Conservation (phyloP, 2,888 invertebrate species). For the Eristalinus sepulchralis region DNA sequence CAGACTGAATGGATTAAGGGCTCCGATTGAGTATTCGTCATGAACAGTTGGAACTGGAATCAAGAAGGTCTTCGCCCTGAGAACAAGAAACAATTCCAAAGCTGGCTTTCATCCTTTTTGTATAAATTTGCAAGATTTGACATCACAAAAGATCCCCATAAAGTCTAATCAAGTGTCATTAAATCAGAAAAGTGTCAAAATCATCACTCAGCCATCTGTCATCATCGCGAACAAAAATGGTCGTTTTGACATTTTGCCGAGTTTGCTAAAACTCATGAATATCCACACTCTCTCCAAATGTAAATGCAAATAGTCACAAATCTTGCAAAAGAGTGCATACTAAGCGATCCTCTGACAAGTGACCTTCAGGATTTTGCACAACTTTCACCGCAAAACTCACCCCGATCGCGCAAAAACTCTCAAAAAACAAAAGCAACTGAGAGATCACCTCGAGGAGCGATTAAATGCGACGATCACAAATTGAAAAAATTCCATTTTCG, state of each 20-base stretch:
- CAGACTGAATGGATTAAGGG: background rate
- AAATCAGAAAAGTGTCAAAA: background rate
- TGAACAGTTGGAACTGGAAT: too few relatives aligned
- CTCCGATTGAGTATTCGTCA: too few relatives aligned
- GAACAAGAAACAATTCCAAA: too few relatives aligned
- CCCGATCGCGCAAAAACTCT: conserved; percentile 2
- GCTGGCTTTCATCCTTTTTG: too few relatives aligned
- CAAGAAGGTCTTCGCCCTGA: too few relatives aligned
- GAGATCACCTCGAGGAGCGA: conserved; percentile 22
- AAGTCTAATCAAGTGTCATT: background rate
- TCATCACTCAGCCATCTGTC: background rate
- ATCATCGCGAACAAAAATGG: background rate
- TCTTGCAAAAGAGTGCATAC: background rate
- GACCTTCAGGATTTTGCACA: conserved; percentile 22
- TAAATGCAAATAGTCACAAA: background rate
- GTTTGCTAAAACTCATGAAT: background rate
- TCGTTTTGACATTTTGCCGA: background rate
- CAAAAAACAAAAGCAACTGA: conserved; percentile 22
- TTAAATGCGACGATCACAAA: conserved; percentile 2
- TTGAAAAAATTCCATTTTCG: background rate
- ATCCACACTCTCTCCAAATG: background rate
- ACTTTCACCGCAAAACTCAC: conserved; percentile 12
- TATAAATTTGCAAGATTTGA: too few relatives aligned
- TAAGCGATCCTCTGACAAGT: background rate
- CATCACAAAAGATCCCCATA: background rate